Conservation (phyloP, 2,888 invertebrate genomes). For the Notocelia uddmanniana region DNA sequence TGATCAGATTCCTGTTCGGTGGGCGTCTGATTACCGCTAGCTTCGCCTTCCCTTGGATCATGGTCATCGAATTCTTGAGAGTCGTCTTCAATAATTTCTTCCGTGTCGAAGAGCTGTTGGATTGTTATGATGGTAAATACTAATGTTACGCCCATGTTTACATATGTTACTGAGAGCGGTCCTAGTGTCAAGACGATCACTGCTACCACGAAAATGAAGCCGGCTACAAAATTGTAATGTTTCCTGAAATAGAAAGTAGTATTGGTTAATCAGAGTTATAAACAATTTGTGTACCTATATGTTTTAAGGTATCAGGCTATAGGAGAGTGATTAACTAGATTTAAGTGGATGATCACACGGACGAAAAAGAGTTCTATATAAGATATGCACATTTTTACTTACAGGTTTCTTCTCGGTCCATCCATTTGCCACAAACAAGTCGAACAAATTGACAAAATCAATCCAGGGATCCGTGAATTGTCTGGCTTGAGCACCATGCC, state of each 20-base stretch:
- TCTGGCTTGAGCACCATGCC: conserved; percentile 86
- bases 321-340: too few species aligned
- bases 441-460: conserved; percentile 86
- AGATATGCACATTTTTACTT: conserved; percentile 64
- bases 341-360: too few species aligned
- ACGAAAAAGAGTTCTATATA: background rate
- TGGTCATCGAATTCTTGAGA: conserved; percentile 15
- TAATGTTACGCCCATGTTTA: conserved; percentile 86
- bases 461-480: conserved; percentile 86
- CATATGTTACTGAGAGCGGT: conserved; percentile 85
- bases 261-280: too few species aligned
- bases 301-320: too few species aligned
- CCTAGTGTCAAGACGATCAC: conserved; percentile 85
- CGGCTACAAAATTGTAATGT: conserved; percentile 74
- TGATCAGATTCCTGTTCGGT: conserved; percentile 22
- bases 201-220: conserved; percentile 83
- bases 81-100: conserved; percentile 49
- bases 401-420: conserved; percentile 88
- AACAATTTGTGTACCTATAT: too few species aligned
- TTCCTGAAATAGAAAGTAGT: conserved; percentile 71
- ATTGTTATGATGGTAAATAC: conserved; percentile 83
- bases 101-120: conserved; percentile 83
- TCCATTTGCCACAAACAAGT: conserved; percentile 89
- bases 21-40: background rate
- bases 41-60: conserved; percentile 8